Evolutionary conservation across 1,140 invertebrate species (phyloP), one percentile per base, ranked within the genome.

Genomic region (Tetragnatha versicolor): DNA sequence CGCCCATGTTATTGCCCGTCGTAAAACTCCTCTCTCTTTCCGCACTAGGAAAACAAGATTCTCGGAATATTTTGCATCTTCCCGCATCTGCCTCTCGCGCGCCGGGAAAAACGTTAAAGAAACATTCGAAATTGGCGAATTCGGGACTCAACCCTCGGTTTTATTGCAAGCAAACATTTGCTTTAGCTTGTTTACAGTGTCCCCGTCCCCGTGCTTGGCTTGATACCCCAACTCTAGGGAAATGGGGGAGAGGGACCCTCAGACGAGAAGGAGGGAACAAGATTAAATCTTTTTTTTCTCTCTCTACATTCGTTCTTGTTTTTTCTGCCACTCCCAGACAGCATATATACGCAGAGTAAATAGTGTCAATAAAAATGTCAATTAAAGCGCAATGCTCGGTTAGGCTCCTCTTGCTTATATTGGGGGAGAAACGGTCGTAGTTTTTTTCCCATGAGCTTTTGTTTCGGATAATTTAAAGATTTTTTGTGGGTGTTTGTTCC

Each of bases 161-260:
- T 69, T 70, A 70, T 70, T 70, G 68, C 31, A 49, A 55, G 27
- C 68, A 70, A 70, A 70, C 55, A 70, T 70, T 68, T 70, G 29
- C 68, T 53, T 70, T 70, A 70, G 68, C 68, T 53, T 70, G 49
- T 70, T 70, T 70, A 70, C 68, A 53, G 29, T 70, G 47, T 66
- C 37, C 49, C 25, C 45, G 12, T 17, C 61, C 45, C 45, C n/a
- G n/a, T 53, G 39, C 37, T 12, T 14, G 2, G n/a, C n/a, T 39
- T 39, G 60, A 61, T 39, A 12, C 35, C 17, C 2, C 22, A 53
- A 27, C 61, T 42, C 61, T 65, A 65, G 61, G 61, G 61, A 65
- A 65, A 65, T 42, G 61, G 61, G 33, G 61, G 42, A 65, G 42
- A 65, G 35, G 55, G 42, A 65, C 42, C 37, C 10, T 58, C n/a